Base-by-base conservation (phyloP, 2,797 vertebrate species). In the Hydrolagus colliei region DNA sequence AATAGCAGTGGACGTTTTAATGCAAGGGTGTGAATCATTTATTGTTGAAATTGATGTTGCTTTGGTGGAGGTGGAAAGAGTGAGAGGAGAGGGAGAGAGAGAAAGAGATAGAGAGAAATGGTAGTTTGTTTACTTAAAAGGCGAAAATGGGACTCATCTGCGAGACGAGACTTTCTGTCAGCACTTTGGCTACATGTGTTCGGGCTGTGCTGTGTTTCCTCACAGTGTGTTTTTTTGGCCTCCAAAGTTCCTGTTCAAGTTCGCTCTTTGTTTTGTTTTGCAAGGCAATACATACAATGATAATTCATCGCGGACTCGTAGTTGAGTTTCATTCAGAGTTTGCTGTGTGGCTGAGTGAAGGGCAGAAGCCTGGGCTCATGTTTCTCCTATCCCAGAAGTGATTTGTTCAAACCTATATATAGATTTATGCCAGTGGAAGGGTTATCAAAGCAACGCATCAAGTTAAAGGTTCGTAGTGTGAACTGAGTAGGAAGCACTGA, bases 21-120 rank as follows among this genome's bases (percentile, higher is more conserved):
- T 84, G 79, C 32, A 84, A 52, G 79, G 65, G 79, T 84, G 79
- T 84, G 79, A 84, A 84, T 84, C 79, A 84, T 84, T 84, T 71
- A 84, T 84, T 52, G 9, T 41, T 84, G 18, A 68, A 71, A 68
- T 84, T 71, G 27, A 71, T 41, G 52, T 71, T 32, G 71, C 79
- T 41, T 84, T 32, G 71, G 32, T 52, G 65, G 79, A 84, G 41
- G 41, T 52, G 41, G 6, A 52, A 52, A 52, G 6, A 27, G 27
- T 27, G 27, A 27, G 27, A 52, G 6, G 41, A 52, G 41, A 52
- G 41, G 6, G 41, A 52, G 41, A 52, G 41, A 52, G 41, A 52
- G 41, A 52, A 52, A 52, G 41, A 52, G 41, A 52, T 52, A 52
- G 41, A 52, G 41, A 52, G 41, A 52, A 52, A 52, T 52, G 41